phyloP scores from a whole-genome alignment of 2,113 vertebrate genomes.

The Alethe diademata region DNA sequence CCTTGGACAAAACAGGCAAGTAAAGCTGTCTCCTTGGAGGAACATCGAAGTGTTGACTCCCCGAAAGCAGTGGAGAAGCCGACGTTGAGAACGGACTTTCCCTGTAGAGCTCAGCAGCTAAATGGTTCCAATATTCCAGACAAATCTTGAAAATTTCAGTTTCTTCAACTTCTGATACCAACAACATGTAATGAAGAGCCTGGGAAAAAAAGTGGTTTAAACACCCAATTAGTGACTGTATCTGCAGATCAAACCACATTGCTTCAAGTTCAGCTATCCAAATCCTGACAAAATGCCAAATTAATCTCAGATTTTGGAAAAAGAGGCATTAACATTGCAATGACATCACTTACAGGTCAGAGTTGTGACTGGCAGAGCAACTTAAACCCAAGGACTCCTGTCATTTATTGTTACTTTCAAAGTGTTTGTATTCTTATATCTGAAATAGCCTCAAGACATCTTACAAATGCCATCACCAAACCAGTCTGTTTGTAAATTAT shows the following conservation, averaged over 20 bases:
- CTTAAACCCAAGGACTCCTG: not conserved
- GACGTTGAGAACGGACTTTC: conserved; percentile 96
- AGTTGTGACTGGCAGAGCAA: not conserved
- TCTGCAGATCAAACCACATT: not conserved
- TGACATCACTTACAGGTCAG: not conserved
- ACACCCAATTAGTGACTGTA: not conserved
- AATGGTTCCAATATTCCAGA: conserved; percentile 98
- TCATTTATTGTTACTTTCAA: not conserved
- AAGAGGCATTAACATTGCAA: not conserved
- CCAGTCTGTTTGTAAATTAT: not conserved
- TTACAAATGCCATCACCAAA: not conserved
- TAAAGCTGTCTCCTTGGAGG: conserved; percentile 96
- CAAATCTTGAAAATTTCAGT: conserved; percentile 99
- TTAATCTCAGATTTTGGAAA: not conserved
- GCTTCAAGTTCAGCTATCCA: not conserved
- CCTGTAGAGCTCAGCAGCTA: conserved; percentile 96
- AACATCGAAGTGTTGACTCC: conserved; percentile 96
- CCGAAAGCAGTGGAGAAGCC: conserved; percentile 91
- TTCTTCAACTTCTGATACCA: conserved; percentile 98
- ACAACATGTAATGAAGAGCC: conserved; percentile 98
- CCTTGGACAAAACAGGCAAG: conserved; percentile 95
- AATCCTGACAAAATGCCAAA: not conserved
- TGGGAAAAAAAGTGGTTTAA: conserved; percentile 45
- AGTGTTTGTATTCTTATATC: not conserved
- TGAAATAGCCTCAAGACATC: not conserved